Conservation (phyloP, 2,797 vertebrate genomes). For the Gila robusta region DNA sequence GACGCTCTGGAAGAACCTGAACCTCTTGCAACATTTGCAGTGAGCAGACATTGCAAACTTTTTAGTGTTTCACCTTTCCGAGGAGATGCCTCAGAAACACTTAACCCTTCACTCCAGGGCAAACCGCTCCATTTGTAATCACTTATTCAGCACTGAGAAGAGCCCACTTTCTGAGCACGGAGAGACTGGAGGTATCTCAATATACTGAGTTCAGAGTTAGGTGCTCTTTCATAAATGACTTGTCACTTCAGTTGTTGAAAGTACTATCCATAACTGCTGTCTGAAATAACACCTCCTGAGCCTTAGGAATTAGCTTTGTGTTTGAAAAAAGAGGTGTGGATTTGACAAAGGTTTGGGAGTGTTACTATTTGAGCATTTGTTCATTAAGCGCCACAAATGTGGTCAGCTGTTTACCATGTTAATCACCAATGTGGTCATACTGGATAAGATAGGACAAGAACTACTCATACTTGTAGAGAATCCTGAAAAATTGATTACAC, state of each 20-base stretch:
- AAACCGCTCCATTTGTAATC: slow-evolving; percentile 20
- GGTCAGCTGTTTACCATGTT: slow-evolving; percentile 14
- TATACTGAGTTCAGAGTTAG: slow-evolving; percentile 21
- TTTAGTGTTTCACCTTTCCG: background rate
- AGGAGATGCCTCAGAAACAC: background rate
- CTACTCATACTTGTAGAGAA: background rate
- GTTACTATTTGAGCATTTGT: background rate
- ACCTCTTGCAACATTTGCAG: slow-evolving; percentile 13
- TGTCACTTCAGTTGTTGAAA: slow-evolving; percentile 13
- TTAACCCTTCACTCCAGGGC: slow-evolving; percentile 21
- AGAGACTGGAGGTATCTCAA: background rate
- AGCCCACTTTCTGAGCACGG: background rate
- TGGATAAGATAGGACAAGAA: background rate
- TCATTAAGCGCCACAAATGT: background rate
- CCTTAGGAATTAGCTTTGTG: slow-evolving; percentile 2
- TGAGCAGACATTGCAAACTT: background rate
- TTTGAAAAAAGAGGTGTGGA: slow-evolving; percentile 1
- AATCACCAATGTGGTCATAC: background rate
- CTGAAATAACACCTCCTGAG: slow-evolving; percentile 6
- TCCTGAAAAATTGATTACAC: background rate
- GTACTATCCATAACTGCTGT: slow-evolving; percentile 1
- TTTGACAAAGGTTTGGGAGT: background rate
- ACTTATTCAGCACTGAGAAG: slow-evolving; percentile 22
- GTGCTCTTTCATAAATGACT: slow-evolving; percentile 5
- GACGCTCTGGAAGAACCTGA: background rate